Base-by-base conservation (phyloP, 92 coral and sea anemone genomes). In the Phenganax subtilis region DNA sequence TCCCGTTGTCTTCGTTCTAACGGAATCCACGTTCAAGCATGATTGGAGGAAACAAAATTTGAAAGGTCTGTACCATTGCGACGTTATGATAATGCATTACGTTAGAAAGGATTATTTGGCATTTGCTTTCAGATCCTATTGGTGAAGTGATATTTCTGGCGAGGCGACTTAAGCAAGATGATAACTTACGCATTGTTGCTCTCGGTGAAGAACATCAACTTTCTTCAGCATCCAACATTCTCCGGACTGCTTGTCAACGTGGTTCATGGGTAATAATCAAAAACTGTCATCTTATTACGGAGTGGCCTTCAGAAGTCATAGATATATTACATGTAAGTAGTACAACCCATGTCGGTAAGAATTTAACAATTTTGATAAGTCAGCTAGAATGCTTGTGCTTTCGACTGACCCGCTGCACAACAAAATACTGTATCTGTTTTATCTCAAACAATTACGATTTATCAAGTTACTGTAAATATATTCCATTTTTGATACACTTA, bases 181-280 rank as follows among this genome's bases (percentile, higher is more conserved):
- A 69, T 10, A 65, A 84, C 9, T 69, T 92, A 54, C 75, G 85
- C 25, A 81, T 82, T 17, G 85, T 96, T 68, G 75, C 91, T 9
- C 86, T 96, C 51, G 91, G 91, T 25, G 91, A 90, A 78, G 51
- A 28, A 65, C 63, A 30, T 30, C 79, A 86, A 55, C 86, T 88
- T 89, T 71, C 75, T 51, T 82, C 82, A 73, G 92, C 89, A 16
- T 51, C 74, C 51, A 12, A 53, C 1, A 54, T n/a, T 61, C 72
- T 79, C 28, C 86, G 92, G 31, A 17, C 29, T 54, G 93, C 93
- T 37, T 87, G 92, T 57, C 86, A 84, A 77, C 89, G 84, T 56
- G 97, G 96, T 8, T 88, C 88, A 85, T 96, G 99, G 99, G 97
- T 92, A 15, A 75, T 96, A 29, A 80, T 96, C 55, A 85, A 84